phyloP scores from a whole-genome alignment of 2,113 vertebrate genomes.

The Hypocryptadius cinnamomeus region DNA sequence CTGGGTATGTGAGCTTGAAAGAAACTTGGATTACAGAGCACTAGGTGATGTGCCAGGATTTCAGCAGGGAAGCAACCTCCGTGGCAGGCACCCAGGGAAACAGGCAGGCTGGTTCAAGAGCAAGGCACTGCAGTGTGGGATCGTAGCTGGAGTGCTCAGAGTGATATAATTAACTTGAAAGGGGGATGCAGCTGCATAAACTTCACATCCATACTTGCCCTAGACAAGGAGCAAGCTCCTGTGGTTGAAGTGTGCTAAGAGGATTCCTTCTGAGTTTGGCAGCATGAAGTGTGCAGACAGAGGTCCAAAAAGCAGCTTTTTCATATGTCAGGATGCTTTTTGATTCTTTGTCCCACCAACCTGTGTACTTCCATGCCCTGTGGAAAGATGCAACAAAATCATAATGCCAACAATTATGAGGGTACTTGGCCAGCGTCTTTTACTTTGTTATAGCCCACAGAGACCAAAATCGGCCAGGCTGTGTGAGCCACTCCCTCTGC shows the following conservation, averaged over 20 bases:
- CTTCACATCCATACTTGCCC: background rate
- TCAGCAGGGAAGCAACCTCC: slow-evolving; percentile 7
- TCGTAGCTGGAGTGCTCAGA: background rate
- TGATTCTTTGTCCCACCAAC: background rate
- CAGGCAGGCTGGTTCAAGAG: background rate
- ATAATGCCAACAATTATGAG: background rate
- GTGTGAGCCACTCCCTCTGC: background rate
- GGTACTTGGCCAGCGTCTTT: background rate
- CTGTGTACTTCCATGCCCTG: background rate
- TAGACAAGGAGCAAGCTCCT: background rate
- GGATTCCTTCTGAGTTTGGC: background rate
- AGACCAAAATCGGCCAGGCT: fast-evolving
- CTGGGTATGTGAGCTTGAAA: background rate
- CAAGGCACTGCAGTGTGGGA: background rate
- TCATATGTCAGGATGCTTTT: background rate
- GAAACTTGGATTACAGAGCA: background rate
- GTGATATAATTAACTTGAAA: slow-evolving; percentile 37
- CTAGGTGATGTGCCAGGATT: slow-evolving; percentile 5
- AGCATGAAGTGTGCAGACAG: fast-evolving
- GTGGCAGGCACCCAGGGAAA: background rate
- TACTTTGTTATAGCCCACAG: background rate
- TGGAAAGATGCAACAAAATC: background rate
- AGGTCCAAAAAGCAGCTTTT: background rate
- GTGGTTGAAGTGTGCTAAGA: background rate
- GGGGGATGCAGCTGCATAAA: slow-evolving; percentile 27